Evolutionary conservation across 2,797 vertebrate genomes (phyloP).

Genomic region (Melanotaenia trifasciata): DNA sequence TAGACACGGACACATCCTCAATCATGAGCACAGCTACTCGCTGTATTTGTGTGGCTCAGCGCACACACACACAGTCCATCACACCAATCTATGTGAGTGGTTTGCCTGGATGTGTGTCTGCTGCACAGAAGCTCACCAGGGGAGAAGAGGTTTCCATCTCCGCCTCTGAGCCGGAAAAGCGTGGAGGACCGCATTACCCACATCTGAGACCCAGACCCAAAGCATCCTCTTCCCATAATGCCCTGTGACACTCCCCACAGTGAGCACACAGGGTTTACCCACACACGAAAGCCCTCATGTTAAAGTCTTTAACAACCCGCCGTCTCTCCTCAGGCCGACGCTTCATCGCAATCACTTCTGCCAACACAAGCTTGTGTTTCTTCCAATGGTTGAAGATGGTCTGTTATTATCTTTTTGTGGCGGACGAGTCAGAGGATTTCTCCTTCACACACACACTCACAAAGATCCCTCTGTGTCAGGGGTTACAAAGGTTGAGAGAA

Average conservation of each 20-base stretch:
- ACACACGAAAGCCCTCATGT: constrained; percentile 55
- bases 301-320: constrained; percentile 70
- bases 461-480: constrained; percentile 56
- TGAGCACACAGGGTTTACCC: constrained; percentile 47
- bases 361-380: constrained; percentile 73
- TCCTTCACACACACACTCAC: constrained; percentile 34
- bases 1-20: constrained; percentile 20
- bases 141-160: constrained; percentile 61
- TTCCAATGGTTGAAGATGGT: constrained; percentile 55
- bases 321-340: constrained; percentile 57
- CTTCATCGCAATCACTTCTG: constrained; percentile 52
- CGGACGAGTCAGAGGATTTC: constrained; percentile 48
- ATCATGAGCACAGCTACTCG: constrained; percentile 18
- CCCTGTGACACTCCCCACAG: constrained; percentile 56
- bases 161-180: constrained; percentile 61
- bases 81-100: constrained; percentile 18
- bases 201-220: constrained; percentile 76
- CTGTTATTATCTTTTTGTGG: constrained; percentile 73
- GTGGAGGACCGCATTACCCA: constrained; percentile 67
- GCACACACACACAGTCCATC: constrained; percentile 6
- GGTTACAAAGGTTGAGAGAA: constrained; percentile 57
- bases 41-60: background rate
- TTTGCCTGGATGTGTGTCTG: constrained; percentile 57
- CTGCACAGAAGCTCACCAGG: constrained; percentile 66
- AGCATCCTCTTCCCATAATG: constrained; percentile 60